Conservation (phyloP, 2,888 invertebrate species). For the Seladonia tumulorum region DNA sequence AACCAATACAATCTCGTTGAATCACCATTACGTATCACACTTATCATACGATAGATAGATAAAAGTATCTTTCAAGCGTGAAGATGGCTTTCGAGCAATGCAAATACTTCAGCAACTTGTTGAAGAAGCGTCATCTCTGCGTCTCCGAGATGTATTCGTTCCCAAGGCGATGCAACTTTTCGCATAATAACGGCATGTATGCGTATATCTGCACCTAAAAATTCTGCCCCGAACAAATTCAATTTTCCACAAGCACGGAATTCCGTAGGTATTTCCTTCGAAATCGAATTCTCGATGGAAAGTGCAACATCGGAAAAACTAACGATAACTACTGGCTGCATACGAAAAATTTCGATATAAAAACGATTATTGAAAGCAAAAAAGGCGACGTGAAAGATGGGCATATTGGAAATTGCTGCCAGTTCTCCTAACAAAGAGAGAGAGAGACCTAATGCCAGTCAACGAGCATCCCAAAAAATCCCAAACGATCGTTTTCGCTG, state of each 20-base stretch:
- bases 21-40: not conserved
- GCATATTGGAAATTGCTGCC: conserved; percentile 34
- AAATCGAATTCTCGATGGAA: not conserved
- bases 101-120: conserved; percentile 34
- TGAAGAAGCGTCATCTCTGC: not conserved
- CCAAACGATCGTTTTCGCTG: conserved; percentile 36
- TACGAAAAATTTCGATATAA: conserved; percentile 1
- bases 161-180: not conserved
- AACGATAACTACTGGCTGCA: not conserved
- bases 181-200: not conserved
- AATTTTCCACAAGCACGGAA: conserved; percentile 26
- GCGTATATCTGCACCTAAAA: not conserved
- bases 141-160: not conserved
- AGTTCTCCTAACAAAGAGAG: conserved; percentile 21
- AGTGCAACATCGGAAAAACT: not conserved
- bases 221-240: conserved; percentile 25
- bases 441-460: conserved; percentile 8
- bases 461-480: conserved; percentile 27
- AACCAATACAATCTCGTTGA: not conserved
- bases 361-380: conserved; percentile 36
- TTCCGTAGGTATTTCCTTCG: conserved; percentile 6
- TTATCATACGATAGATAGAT: conserved; percentile 7
- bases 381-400: not conserved
- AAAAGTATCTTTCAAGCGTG: conserved; percentile 30
- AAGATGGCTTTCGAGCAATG: conserved; percentile 20